A percentile compares a stretch with the other conserved stretches of the same genome.
Evolutionary conservation across 2,113 vertebrate species (phyloP).

Genomic region (Salminus brasiliensis): DNA sequence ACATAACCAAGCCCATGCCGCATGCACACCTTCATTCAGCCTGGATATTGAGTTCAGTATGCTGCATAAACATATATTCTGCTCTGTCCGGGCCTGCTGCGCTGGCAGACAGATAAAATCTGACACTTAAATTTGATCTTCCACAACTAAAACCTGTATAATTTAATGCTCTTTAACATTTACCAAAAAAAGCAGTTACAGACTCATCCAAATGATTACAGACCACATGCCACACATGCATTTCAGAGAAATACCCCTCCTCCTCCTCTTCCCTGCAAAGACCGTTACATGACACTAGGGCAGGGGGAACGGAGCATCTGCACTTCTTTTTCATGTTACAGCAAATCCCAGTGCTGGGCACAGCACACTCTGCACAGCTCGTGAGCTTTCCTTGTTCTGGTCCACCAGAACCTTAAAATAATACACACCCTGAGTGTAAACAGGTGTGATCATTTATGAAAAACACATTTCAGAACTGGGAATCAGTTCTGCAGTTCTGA

Average conservation of each 20-base stretch:
- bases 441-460: too few relatives aligned
- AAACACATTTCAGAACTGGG: too few relatives aligned
- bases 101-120: not conserved
- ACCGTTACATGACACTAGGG: not conserved
- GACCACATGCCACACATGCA: not conserved
- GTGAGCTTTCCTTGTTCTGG: not conserved
- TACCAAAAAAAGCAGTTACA: not conserved
- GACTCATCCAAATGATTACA: not conserved
- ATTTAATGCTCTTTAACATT: not conserved
- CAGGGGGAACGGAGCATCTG: not conserved
- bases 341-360: not conserved
- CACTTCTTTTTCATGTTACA: not conserved
- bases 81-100: not conserved
- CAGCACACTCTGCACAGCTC: not conserved
- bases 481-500: too few relatives aligned
- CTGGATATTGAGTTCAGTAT: not conserved
- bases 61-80: not conserved
- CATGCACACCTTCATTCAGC: too few relatives aligned
- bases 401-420: constrained; percentile 4
- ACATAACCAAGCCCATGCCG: not conserved
- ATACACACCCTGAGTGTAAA: too few relatives aligned
- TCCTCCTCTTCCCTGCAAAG: not conserved
- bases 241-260: not conserved
- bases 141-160: not conserved
- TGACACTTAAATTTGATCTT: not conserved